A percentile compares a stretch with the other conserved stretches of the same genome.
These are phyloP conservation scores for Epinephelus coioides DNA, from an alignment of 2,797 vertebrate genomes.

Conservation along the genomic window DNA sequence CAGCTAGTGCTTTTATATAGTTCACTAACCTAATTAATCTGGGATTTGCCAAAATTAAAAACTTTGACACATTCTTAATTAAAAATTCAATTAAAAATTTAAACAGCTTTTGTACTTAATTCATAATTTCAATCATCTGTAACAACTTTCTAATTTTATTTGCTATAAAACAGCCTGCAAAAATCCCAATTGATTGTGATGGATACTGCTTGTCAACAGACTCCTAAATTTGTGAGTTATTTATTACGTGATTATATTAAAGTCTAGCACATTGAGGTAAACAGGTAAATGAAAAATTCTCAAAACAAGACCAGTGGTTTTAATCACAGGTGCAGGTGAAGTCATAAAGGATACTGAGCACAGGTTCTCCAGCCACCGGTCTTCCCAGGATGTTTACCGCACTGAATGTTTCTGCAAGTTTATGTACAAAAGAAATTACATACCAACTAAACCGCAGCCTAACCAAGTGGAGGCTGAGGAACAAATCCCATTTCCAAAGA, in stretches of 20 bases:
- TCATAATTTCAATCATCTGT: not conserved
- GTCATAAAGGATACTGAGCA: not conserved
- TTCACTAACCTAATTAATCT: not conserved
- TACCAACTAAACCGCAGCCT: slow-evolving; percentile 47
- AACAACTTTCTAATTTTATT: not conserved
- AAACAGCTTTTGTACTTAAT: not conserved
- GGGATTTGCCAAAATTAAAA: not conserved
- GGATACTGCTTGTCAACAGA: not conserved
- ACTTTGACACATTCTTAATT: not conserved
- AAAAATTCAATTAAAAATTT: rapidly evolving
- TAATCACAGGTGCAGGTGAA: slow-evolving; percentile 3
- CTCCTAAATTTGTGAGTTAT: not conserved
- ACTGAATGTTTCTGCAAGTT: slow-evolving; percentile 50
- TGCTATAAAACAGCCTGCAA: not conserved
- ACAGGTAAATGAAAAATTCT: not conserved
- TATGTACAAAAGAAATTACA: slow-evolving; percentile 46
- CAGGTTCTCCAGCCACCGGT: not conserved
- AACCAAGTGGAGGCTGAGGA: slow-evolving; percentile 43
- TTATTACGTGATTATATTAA: not conserved
- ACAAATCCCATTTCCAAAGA: slow-evolving; percentile 56
- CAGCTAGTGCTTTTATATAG: not conserved
- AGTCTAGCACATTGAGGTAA: not conserved
- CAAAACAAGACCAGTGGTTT: not conserved
- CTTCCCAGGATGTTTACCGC: slow-evolving; percentile 45
- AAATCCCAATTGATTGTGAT: not conserved